Evolutionary conservation across 2,113 vertebrate genomes (phyloP), one percentile per base, ranked within the genome.

Genomic region (Rhinolophus ferrumequinum): DNA sequence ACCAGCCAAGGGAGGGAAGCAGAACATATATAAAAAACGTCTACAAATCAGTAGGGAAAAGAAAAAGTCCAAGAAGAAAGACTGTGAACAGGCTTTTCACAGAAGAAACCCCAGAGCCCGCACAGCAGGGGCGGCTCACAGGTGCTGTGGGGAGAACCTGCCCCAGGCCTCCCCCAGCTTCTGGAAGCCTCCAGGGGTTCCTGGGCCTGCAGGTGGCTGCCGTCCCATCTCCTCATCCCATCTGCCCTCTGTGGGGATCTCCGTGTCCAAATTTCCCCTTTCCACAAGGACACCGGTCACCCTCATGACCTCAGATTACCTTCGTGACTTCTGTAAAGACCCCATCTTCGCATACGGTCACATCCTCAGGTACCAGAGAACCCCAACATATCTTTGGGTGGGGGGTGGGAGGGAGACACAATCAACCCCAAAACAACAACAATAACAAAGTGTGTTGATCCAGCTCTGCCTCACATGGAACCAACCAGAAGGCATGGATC

Each of bases 191-290:
- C n/a, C 54, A 0, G 0, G 19, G 6, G 0, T 22, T 30, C 47
- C 2, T 33, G 11, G 30, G 50, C 21, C 73, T 24, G 0, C 2
- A 14, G 18, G 35, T 2, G 11, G 14, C 26, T 13, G 7, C 19
- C 26, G 26, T 52, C 38, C 8, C 19, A 15, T 3, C 22, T n/a
- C 22, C n/a, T 67, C 58, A 8, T 11, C 0, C 0, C 2, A 0
- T 2, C 44, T 38, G 33, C 54, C 44, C 3, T 33, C n/a, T 22
- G 4, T 2, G 21, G 21, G 5, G 1, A 3, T n/a, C 64, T 56
- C 50, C 11, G 6, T 1, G 15, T 33, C 35, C 86, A 21, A 13
- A 24, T 14, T 2, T 19, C 67, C 4, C 70, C 44, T 28, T 67
- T 50, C 2, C 1, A 33, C 6, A 4, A 58, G 67, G 64, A 77